Conservation (phyloP, 2,797 vertebrate species). For the Stomatorhinus walkeri region DNA sequence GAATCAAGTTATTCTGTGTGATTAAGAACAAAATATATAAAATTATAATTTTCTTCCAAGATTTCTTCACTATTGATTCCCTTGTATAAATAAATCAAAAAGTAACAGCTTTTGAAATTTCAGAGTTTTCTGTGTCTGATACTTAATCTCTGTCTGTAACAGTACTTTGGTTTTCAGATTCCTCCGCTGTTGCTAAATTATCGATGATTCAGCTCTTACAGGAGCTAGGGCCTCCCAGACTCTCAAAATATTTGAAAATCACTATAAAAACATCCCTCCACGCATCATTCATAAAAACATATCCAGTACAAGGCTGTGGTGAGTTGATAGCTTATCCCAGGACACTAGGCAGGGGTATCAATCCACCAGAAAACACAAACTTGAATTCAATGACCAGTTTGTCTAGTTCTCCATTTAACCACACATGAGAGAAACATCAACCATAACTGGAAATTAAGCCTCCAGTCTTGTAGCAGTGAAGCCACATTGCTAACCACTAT, state of each 20-base stretch:
- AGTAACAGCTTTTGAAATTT: neutral
- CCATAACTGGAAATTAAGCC: neutral
- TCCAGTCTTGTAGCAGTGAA: neutral
- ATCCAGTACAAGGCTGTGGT: neutral
- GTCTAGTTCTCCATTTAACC: neutral
- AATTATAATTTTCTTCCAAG: neutral
- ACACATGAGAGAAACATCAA: neutral
- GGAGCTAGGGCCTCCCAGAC: neutral
- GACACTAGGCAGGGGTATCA: neutral
- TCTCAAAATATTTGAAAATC: neutral
- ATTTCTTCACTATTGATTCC: neutral
- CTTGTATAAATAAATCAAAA: slow-evolving; percentile 12
- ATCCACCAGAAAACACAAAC: neutral
- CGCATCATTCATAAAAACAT: neutral
- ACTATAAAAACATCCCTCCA: neutral
- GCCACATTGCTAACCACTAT: neutral
- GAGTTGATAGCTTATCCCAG: neutral
- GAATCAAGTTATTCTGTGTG: neutral
- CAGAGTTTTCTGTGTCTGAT: neutral
- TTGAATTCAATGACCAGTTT: neutral
- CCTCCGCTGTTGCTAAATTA: neutral
- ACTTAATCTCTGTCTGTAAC: neutral
- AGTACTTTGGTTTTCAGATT: neutral
- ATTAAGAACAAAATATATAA: neutral
- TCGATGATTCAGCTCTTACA: neutral